phyloP scores from a whole-genome alignment of 1,140 invertebrate species.

The Eurosta solidaginis region DNA sequence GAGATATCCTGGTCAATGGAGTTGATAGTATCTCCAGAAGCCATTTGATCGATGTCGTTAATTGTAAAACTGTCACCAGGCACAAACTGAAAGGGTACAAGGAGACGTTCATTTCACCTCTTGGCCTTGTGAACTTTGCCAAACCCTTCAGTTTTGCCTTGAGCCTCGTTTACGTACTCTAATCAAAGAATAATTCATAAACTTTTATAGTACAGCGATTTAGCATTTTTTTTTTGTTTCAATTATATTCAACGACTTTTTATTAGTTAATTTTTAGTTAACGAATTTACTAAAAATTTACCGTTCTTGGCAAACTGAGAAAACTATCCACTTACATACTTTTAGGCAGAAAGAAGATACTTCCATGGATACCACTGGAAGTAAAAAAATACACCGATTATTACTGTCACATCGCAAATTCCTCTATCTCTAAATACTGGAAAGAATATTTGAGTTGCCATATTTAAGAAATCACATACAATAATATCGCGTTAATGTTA shows the following conservation, averaged over 20 bases:
- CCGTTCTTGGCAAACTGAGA: conserved; percentile 6
- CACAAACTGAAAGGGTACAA: conserved; percentile 14
- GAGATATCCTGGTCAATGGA: conserved; percentile 67
- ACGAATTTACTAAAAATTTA: background rate
- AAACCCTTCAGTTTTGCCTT: conserved; percentile 6
- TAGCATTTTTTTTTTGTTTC: background rate
- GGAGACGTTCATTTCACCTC: conserved; percentile 20
- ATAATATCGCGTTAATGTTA: too few species aligned
- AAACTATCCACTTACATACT: conserved; percentile 15
- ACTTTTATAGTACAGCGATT: background rate
- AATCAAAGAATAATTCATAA: background rate
- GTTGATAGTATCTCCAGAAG: conserved; percentile 71
- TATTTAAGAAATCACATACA: background rate
- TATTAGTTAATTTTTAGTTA: background rate
- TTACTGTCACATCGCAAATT: background rate
- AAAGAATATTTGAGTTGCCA: background rate
- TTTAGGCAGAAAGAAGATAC: conserved; percentile 8
- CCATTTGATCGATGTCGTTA: conserved; percentile 61
- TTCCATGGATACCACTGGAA: conserved; percentile 3
- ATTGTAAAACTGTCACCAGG: background rate
- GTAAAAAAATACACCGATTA: background rate
- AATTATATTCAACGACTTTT: background rate
- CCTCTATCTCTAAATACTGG: background rate
- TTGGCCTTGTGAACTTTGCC: conserved; percentile 13
- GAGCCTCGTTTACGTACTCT: background rate